Conservation (phyloP, 2,113 vertebrate species). For the Podarcis cretensis region DNA sequence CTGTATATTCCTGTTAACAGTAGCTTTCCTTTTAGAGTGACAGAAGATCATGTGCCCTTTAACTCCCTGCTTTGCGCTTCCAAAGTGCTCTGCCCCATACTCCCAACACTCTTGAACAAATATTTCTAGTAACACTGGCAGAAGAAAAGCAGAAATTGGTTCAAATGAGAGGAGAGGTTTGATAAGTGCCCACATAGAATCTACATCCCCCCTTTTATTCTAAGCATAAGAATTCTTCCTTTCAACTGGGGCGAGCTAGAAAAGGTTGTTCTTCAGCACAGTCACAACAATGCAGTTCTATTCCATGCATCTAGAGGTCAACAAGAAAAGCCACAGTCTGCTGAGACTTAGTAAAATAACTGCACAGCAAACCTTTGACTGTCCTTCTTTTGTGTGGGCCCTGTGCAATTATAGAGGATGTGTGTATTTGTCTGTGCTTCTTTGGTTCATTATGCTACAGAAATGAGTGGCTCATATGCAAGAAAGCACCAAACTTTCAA, state of each 20-base stretch:
- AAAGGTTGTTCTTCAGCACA: background rate
- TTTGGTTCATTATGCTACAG: background rate
- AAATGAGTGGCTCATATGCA: background rate
- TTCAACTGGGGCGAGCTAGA: background rate
- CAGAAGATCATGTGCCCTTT: background rate
- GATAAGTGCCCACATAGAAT: background rate
- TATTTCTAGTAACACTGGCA: background rate
- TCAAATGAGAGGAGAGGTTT: background rate
- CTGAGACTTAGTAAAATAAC: background rate
- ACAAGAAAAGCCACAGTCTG: background rate
- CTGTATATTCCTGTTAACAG: too few species aligned
- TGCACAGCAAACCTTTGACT: background rate
- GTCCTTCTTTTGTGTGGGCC: fast-evolving
- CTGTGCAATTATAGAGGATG: background rate
- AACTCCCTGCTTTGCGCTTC: background rate
- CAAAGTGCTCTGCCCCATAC: too few species aligned
- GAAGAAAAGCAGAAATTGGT: background rate
- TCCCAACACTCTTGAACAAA: too few species aligned
- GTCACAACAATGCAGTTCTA: background rate
- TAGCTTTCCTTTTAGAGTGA: background rate
- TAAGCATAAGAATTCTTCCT: background rate
- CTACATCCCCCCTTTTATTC: background rate
- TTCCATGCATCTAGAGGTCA: background rate
- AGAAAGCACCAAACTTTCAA: background rate
- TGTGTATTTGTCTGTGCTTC: fast-evolving